These are phyloP conservation scores for Yponomeuta malinellus DNA, from an alignment of 2,888 invertebrate species.

Conservation along the genomic window DNA sequence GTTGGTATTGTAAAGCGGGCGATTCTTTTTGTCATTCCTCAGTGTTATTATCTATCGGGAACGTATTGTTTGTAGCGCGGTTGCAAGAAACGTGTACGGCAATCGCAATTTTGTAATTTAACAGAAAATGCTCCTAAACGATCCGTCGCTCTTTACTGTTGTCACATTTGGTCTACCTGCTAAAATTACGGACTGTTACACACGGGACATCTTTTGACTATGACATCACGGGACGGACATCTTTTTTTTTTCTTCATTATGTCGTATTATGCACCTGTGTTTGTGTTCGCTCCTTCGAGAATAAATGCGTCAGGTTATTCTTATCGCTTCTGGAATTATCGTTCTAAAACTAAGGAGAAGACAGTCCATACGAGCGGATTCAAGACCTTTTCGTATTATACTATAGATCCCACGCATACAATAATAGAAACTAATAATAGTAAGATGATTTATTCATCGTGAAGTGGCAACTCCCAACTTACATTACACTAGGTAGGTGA, in stretches of 20 bases:
- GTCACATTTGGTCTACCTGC: not conserved
- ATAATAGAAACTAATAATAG: too few relatives aligned
- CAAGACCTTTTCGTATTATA: too few relatives aligned
- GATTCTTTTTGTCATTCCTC: not conserved
- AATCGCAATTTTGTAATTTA: not conserved
- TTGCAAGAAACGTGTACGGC: constrained; percentile 1
- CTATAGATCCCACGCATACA: too few relatives aligned
- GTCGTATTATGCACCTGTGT: not conserved
- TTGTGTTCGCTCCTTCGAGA: too few relatives aligned
- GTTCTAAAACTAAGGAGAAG: too few relatives aligned
- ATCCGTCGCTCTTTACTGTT: not conserved
- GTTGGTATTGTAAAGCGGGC: not conserved
- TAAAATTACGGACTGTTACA: not conserved
- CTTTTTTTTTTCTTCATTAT: not conserved
- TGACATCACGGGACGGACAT: not conserved
- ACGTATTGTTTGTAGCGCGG: constrained; percentile 2
- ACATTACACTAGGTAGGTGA: too few relatives aligned
- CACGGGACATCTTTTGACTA: too few relatives aligned
- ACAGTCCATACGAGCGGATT: too few relatives aligned
- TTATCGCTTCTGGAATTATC: too few relatives aligned
- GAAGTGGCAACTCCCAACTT: too few relatives aligned
- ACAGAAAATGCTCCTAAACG: not conserved
- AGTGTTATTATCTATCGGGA: constrained; percentile 11
- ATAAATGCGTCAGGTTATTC: too few relatives aligned
- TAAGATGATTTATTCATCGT: too few relatives aligned